These are phyloP conservation scores for Pterocles burchelli DNA, from an alignment of 2,113 vertebrate genomes.

Conservation along the genomic window DNA sequence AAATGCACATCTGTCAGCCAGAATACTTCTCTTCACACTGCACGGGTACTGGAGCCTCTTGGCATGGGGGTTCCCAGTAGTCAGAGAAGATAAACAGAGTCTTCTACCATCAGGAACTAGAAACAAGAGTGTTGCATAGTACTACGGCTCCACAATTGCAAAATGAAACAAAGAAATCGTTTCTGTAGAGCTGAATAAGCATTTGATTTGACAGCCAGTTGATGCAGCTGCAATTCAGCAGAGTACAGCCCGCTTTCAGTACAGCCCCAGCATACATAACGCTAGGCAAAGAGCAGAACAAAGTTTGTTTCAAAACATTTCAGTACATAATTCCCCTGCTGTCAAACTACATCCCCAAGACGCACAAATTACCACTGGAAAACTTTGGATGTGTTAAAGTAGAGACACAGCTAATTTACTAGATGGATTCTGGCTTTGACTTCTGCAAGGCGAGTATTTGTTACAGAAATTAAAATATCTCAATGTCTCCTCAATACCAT, in stretches of 20 bases:
- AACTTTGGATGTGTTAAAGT: not conserved
- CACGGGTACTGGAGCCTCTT: not conserved
- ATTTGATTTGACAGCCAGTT: not conserved
- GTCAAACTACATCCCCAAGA: not conserved
- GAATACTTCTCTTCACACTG: not conserved
- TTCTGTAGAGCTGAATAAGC: not conserved
- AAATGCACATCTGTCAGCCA: not conserved
- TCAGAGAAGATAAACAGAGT: not conserved
- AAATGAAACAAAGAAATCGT: not conserved
- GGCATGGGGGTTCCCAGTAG: not conserved
- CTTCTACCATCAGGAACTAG: not conserved
- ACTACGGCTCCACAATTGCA: not conserved
- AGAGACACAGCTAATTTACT: not conserved
- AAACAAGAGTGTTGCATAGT: not conserved
- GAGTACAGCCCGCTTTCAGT: not conserved
- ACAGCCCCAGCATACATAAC: fast-evolving
- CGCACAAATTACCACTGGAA: not conserved
- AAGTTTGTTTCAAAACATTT: not conserved
- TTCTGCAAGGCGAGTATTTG: not conserved
- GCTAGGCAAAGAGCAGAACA: not conserved
- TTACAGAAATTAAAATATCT: not conserved
- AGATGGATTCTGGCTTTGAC: not conserved
- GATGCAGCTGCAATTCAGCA: not conserved
- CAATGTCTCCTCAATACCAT: not conserved
- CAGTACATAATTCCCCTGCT: not conserved